phyloP scores from a whole-genome alignment of 64 coral and sea anemone genomes.

The Stichodactyla helianthus region DNA sequence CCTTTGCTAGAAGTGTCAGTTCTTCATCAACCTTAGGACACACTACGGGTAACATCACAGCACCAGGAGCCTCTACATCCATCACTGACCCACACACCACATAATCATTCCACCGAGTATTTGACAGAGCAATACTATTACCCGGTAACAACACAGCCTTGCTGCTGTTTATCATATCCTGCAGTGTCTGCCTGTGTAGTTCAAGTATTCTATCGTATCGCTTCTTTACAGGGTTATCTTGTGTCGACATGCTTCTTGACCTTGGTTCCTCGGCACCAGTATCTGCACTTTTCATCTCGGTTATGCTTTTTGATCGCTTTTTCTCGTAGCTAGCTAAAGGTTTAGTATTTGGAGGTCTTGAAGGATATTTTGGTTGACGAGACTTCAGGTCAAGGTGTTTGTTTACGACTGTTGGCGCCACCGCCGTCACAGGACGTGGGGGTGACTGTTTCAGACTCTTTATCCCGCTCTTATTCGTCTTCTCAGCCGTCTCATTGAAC shows the following conservation, averaged over 20 bases:
- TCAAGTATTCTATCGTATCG: slow-evolving; percentile 70
- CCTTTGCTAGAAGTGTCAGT: slow-evolving; percentile 67
- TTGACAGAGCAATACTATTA: slow-evolving; percentile 37
- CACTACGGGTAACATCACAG: slow-evolving; percentile 57
- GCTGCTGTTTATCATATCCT: slow-evolving; percentile 65
- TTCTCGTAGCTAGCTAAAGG: neutral
- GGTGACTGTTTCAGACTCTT: neutral
- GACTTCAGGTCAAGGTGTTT: neutral
- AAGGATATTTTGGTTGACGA: slow-evolving; percentile 49
- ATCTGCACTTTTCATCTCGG: neutral
- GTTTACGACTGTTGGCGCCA: slow-evolving; percentile 57
- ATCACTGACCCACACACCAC: slow-evolving; percentile 45
- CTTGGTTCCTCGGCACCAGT: neutral
- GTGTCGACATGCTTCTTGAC: slow-evolving; percentile 49
- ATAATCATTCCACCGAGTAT: slow-evolving; percentile 75
- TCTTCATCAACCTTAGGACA: slow-evolving; percentile 25
- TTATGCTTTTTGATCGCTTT: slow-evolving; percentile 44
- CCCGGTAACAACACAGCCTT: slow-evolving; percentile 42
- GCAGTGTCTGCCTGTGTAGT: slow-evolving; percentile 63
- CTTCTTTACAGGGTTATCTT: slow-evolving; percentile 32
- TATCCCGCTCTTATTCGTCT: neutral
- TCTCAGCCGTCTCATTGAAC: slow-evolving; percentile 17
- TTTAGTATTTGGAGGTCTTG: slow-evolving; percentile 73
- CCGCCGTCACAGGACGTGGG: slow-evolving; percentile 57
- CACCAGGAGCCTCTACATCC: slow-evolving; percentile 38